Evolutionary conservation across 2,888 invertebrate species (phyloP).

Genomic region (Tinea pellionella): DNA sequence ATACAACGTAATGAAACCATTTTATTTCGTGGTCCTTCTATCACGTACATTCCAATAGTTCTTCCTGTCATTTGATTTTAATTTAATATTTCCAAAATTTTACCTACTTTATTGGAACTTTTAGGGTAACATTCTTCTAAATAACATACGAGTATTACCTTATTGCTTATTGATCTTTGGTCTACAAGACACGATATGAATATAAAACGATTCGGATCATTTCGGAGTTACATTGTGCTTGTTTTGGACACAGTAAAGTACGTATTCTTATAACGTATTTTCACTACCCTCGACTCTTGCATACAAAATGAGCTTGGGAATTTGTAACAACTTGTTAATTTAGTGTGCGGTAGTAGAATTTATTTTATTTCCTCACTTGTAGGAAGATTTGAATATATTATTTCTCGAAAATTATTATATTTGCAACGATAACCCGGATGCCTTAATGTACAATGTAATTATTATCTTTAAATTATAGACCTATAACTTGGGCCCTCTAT

Average conservation of each 20-base stretch:
- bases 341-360: neutral
- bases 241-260: neutral
- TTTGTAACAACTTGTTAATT: constrained; percentile 3
- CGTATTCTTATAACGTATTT: neutral
- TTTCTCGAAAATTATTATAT: too few species aligned
- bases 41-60: too few species aligned
- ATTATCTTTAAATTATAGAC: too few species aligned
- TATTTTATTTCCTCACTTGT: neutral
- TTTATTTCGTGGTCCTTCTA: too few species aligned
- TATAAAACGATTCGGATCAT: neutral
- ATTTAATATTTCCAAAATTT: too few species aligned
- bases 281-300: neutral
- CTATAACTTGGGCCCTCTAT: too few species aligned
- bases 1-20: too few species aligned
- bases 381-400: neutral
- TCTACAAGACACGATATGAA: neutral
- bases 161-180: neutral
- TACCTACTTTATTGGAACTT: neutral
- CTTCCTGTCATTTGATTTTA: too few species aligned
- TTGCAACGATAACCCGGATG: too few species aligned
- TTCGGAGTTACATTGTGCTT: neutral
- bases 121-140: neutral
- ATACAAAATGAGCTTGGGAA: constrained; percentile 2
- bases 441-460: too few species aligned
- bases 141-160: neutral